Conservation (phyloP, 2,888 invertebrate genomes). For the Aquatica leii region DNA sequence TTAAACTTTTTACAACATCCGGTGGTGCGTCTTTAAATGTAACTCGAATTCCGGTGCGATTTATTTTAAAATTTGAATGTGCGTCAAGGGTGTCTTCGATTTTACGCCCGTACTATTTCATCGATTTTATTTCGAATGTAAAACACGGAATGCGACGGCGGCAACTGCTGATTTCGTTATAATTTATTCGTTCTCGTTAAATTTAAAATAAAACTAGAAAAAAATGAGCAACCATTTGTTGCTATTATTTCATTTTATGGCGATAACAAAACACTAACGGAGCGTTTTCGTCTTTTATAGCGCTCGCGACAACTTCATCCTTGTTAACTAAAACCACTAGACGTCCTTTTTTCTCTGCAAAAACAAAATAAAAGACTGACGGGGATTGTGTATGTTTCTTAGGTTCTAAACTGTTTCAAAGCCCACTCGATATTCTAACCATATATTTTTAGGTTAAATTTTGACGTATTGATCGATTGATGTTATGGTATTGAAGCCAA, state of each 20-base stretch:
- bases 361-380: not conserved
- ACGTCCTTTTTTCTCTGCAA: not conserved
- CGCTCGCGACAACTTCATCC: slow-evolving; percentile 5
- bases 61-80: slow-evolving; percentile 4
- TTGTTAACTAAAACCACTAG: not conserved
- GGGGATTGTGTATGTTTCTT: no score
- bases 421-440: no score
- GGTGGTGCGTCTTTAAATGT: slow-evolving; percentile 41
- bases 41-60: slow-evolving; percentile 22
- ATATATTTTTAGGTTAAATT: no score
- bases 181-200: slow-evolving; percentile 18
- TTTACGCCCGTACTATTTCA: slow-evolving; percentile 26
- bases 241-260: slow-evolving; percentile 9
- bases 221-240: slow-evolving; percentile 10
- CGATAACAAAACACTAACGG: slow-evolving; percentile 8
- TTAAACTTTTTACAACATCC: slow-evolving; percentile 46
- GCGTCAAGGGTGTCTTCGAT: slow-evolving; percentile 9
- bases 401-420: no score
- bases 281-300: not conserved
- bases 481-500: no score
- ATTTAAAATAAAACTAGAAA: slow-evolving; percentile 19
- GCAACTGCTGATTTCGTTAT: no score
- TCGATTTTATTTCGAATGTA: slow-evolving; percentile 30
- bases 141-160: slow-evolving; percentile 28
- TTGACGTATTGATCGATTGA: no score